A percentile compares a stretch with the other conserved stretches of the same genome.
phyloP scores from a whole-genome alignment of 1,140 invertebrate species.

The Ditylenchus dipsaci region DNA sequence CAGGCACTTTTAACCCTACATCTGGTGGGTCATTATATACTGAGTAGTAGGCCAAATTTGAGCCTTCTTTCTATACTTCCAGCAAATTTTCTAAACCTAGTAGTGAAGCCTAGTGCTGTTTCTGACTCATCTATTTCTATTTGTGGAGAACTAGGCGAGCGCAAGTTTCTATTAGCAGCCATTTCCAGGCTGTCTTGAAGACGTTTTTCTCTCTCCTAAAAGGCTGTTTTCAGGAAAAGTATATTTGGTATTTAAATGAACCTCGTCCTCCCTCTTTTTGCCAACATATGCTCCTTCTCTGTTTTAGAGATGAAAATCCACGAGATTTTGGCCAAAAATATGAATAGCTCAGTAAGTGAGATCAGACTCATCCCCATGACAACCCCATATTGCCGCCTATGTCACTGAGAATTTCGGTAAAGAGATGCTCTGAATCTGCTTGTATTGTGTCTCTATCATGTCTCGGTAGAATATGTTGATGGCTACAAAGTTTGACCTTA shows the following conservation, averaged over 20 bases:
- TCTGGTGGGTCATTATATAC: not conserved
- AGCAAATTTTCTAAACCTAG: not conserved
- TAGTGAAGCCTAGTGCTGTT: not conserved
- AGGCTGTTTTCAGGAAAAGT: not conserved
- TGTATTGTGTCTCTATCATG: slow-evolving; percentile 55
- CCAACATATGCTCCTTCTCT: slow-evolving; percentile 47
- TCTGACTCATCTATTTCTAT: not conserved
- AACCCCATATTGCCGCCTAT: slow-evolving; percentile 57
- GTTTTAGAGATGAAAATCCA: slow-evolving; percentile 53
- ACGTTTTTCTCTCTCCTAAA: slow-evolving; percentile 36
- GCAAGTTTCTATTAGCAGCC: not conserved
- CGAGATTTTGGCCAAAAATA: slow-evolving; percentile 48
- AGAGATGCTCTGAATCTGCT: slow-evolving; percentile 46
- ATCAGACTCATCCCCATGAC: slow-evolving; percentile 54
- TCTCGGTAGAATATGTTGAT: slow-evolving; percentile 57
- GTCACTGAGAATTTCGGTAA: slow-evolving; percentile 46
- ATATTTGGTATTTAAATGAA: not conserved
- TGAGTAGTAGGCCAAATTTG: not conserved
- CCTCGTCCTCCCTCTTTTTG: slow-evolving; percentile 45
- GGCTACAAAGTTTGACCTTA: slow-evolving; percentile 47
- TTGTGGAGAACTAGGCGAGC: not conserved
- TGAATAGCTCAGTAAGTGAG: slow-evolving; percentile 44
- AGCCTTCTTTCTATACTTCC: not conserved
- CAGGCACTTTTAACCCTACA: not conserved
- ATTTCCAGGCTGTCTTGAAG: slow-evolving; percentile 41